These are phyloP conservation scores for Tuta absoluta DNA, from an alignment of 2,888 invertebrate species.

Conservation along the genomic window DNA sequence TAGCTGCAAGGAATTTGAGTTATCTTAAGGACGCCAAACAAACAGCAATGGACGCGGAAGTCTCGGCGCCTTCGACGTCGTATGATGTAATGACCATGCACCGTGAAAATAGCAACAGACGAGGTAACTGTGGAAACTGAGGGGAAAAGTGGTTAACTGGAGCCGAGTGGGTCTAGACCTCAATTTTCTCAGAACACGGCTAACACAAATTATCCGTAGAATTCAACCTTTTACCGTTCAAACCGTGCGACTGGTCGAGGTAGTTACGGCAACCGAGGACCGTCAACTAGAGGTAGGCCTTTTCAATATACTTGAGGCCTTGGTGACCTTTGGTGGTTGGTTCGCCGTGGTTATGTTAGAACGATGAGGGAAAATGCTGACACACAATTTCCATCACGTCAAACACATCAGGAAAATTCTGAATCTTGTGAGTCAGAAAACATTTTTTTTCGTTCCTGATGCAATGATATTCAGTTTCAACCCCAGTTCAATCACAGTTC, in stretches of 20 bases:
- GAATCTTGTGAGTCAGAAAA: neutral
- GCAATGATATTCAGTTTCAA: constrained; percentile 20
- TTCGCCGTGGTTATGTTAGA: neutral
- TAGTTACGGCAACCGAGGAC: neutral
- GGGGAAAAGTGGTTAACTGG: neutral
- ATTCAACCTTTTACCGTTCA: neutral
- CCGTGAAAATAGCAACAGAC: neutral
- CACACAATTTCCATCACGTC: neutral
- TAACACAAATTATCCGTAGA: no score
- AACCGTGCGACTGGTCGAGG: neutral
- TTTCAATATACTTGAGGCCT: neutral
- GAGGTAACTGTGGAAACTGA: no score
- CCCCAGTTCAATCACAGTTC: neutral
- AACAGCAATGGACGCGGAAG: constrained; percentile 29
- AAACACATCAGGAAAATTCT: neutral
- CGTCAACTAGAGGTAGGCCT: constrained; percentile 5
- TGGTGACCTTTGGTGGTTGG: no score
- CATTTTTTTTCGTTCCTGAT: constrained; percentile 31
- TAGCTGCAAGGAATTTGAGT: constrained; percentile 28
- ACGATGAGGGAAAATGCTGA: neutral
- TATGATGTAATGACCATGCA: constrained; percentile 2
- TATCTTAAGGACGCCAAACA: constrained; percentile 30
- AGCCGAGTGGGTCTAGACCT: neutral
- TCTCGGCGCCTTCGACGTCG: neutral
- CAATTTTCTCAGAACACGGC: neutral